phyloP scores from a whole-genome alignment of 2,113 vertebrate genomes.

The Channa argus region DNA sequence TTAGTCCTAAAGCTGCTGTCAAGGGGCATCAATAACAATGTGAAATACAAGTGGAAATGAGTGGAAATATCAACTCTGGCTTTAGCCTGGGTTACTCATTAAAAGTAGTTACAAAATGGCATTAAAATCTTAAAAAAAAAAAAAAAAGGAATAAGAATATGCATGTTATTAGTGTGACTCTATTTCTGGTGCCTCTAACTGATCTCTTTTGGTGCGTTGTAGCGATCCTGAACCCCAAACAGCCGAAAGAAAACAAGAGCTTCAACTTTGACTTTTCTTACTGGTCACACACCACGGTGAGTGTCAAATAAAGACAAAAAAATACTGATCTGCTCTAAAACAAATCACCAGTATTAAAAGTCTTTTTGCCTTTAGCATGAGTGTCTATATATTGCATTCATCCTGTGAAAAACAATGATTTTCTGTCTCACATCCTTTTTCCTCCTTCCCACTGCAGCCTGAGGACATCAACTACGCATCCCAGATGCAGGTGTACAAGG shows the following conservation, averaged over 20 bases:
- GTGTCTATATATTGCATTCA: not conserved
- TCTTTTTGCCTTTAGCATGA: not conserved
- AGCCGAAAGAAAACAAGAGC: constrained; percentile 98
- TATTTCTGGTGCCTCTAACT: not conserved
- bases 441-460: constrained; percentile 80
- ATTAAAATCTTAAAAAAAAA: not conserved
- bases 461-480: constrained; percentile 95
- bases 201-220: constrained; percentile 48
- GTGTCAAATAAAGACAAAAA: constrained; percentile 39
- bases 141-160: not conserved
- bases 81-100: no score
- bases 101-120: no score
- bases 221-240: constrained; percentile 98
- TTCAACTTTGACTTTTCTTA: constrained; percentile 99
- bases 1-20: no score
- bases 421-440: not conserved
- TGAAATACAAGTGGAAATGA: no score
- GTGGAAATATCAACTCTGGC: no score
- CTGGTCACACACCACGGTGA: constrained; percentile 98
- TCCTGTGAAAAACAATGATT: not conserved
- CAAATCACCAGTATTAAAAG: not conserved
- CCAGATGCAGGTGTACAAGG: constrained; percentile 94
- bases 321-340: not conserved
- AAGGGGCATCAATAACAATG: no score
- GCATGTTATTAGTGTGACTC: not conserved